Evolutionary conservation across 2,113 vertebrate genomes (phyloP).

Genomic region (Sitta europaea): DNA sequence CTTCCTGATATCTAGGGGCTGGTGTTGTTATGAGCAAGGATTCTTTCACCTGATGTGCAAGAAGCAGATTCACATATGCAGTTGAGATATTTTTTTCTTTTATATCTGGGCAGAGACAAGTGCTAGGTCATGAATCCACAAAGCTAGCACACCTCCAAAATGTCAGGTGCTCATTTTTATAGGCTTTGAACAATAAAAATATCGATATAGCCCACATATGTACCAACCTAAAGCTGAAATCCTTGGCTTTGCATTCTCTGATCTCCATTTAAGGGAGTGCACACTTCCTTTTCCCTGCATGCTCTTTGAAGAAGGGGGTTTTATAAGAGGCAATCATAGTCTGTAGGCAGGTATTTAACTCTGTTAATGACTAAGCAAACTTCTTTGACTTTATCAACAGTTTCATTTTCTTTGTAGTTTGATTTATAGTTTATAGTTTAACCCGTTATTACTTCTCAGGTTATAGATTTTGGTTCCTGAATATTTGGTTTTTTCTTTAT

Average conservation of each 20-base stretch:
- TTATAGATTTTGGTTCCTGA: background rate
- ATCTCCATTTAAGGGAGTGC: background rate
- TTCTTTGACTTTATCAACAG: background rate
- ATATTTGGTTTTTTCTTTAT: background rate
- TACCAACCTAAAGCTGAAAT: background rate
- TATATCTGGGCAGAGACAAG: background rate
- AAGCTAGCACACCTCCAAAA: background rate
- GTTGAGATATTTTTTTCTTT: background rate
- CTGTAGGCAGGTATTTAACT: background rate
- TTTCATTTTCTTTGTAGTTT: background rate
- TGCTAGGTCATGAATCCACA: background rate
- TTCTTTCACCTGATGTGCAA: background rate
- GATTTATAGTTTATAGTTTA: background rate
- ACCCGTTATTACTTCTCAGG: background rate
- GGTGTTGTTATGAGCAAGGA: background rate
- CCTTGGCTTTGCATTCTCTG: background rate
- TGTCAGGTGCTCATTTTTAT: background rate
- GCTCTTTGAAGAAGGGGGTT: background rate
- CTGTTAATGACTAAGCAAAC: background rate
- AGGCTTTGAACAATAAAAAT: background rate
- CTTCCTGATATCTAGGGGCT: background rate
- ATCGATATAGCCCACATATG: fast-evolving
- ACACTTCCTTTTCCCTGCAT: background rate
- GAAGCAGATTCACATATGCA: background rate
- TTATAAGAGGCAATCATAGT: background rate